phyloP scores from a whole-genome alignment of 2,888 invertebrate genomes.

The Aleiodes alternator region DNA sequence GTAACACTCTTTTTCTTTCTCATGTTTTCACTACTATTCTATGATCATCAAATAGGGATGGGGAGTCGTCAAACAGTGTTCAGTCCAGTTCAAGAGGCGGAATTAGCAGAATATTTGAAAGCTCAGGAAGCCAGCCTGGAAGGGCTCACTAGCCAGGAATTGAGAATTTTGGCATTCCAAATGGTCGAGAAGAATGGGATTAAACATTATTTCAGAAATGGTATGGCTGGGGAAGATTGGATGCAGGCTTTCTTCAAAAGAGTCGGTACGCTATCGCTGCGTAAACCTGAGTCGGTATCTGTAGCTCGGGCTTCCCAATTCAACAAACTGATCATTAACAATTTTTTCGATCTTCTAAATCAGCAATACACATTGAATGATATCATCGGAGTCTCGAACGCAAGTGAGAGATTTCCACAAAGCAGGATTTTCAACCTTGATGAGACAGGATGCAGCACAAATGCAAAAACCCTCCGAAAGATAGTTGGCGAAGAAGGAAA shows the following conservation, averaged over 20 bases:
- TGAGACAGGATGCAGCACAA: background rate
- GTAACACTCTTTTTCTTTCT: background rate
- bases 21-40: background rate
- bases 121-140: slow-evolving; percentile 46
- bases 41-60: slow-evolving; percentile 1
- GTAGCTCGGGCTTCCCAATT: background rate
- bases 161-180: slow-evolving; percentile 51
- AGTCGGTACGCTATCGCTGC: slow-evolving; percentile 47
- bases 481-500: background rate
- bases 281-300: slow-evolving; percentile 37
- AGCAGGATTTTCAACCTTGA: background rate
- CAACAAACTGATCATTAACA: background rate
- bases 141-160: slow-evolving; percentile 52
- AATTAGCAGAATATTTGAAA: slow-evolving; percentile 48
- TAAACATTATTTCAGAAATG: slow-evolving; percentile 44
- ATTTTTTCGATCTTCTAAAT: background rate
- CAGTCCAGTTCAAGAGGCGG: slow-evolving; percentile 46
- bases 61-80: slow-evolving; percentile 35
- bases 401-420: background rate
- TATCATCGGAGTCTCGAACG: background rate
- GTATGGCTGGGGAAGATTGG: slow-evolving; percentile 55
- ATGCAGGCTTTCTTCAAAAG: slow-evolving; percentile 52
- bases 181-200: slow-evolving; percentile 50
- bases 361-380: background rate
- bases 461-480: background rate